These are phyloP conservation scores for Dromiciops gliroides DNA, from an alignment of 2,113 vertebrate species.

Conservation along the genomic window DNA sequence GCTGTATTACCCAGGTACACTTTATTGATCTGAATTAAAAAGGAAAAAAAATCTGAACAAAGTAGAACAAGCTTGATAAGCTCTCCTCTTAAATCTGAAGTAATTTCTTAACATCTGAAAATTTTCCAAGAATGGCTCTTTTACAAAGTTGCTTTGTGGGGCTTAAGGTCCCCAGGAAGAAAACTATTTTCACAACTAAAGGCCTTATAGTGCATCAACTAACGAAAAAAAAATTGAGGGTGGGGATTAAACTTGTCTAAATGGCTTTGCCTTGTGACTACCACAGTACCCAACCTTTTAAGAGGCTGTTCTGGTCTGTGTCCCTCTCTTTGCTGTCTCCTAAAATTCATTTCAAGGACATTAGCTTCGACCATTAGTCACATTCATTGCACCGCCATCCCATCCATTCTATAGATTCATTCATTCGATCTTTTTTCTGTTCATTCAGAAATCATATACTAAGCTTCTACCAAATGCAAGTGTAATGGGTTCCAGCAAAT, in stretches of 20 bases:
- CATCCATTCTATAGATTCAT: neutral
- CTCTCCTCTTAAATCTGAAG: conserved; percentile 44
- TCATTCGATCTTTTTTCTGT: neutral
- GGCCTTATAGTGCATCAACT: neutral
- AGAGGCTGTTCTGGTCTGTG: neutral
- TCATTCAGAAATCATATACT: neutral
- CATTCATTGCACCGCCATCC: neutral
- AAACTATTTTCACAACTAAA: neutral
- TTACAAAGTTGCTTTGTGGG: conserved; percentile 1
- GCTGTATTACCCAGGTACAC: conserved; percentile 69
- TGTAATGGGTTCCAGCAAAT: neutral
- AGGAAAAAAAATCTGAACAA: conserved; percentile 32
- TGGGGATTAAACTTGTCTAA: neutral
- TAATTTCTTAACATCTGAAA: conserved; percentile 54
- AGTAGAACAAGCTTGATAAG: conserved; percentile 51
- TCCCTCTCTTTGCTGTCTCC: neutral
- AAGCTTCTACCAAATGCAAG: neutral
- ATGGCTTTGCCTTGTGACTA: neutral
- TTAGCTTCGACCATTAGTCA: neutral
- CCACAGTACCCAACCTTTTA: conserved; percentile 15
- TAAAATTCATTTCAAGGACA: conserved; percentile 16
- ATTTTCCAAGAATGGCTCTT: neutral
- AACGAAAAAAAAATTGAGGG: conserved; percentile 30
- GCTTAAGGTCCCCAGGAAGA: conserved; percentile 15
- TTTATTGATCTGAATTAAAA: conserved; percentile 57